Evolutionary conservation across 2,888 invertebrate genomes (phyloP).

Genomic region (Meiosimyza decipiens): DNA sequence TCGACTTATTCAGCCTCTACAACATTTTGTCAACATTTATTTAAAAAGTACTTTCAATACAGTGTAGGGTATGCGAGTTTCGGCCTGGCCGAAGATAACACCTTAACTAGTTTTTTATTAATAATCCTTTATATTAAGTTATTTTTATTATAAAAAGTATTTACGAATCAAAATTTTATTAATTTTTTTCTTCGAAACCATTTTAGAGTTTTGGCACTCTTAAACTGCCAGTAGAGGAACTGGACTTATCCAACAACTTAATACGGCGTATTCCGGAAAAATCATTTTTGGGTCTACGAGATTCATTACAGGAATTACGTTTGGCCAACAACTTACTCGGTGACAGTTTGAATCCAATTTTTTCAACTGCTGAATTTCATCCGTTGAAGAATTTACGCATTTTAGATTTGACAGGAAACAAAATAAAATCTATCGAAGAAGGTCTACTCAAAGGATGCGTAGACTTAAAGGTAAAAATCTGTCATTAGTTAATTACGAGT

Average conservation of each 20-base stretch:
- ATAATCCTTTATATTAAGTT: too few species aligned
- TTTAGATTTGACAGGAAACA: constrained; percentile 84
- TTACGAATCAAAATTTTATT: constrained; percentile 1
- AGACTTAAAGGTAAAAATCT: constrained; percentile 73
- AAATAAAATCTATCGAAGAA: constrained; percentile 84
- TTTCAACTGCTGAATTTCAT: constrained; percentile 86
- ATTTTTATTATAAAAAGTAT: neutral
- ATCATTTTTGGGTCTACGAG: constrained; percentile 74
- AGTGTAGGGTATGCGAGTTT: too few species aligned
- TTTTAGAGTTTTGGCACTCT: constrained; percentile 75
- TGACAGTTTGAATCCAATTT: constrained; percentile 90
- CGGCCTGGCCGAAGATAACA: too few species aligned
- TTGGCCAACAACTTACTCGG: constrained; percentile 87
- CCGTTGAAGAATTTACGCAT: constrained; percentile 78
- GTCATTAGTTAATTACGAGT: too few species aligned
- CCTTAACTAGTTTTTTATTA: too few species aligned
- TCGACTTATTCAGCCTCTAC: too few species aligned
- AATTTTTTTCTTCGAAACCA: constrained; percentile 17
- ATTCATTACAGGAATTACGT: constrained; percentile 76
- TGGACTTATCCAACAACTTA: constrained; percentile 87
- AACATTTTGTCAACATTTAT: too few species aligned
- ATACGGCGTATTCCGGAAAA: constrained; percentile 83
- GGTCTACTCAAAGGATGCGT: constrained; percentile 86
- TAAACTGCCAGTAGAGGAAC: constrained; percentile 77
- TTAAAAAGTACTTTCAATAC: too few species aligned